These are phyloP conservation scores for Epinephelus malabaricus DNA, from an alignment of 2,797 vertebrate genomes.

Conservation along the genomic window DNA sequence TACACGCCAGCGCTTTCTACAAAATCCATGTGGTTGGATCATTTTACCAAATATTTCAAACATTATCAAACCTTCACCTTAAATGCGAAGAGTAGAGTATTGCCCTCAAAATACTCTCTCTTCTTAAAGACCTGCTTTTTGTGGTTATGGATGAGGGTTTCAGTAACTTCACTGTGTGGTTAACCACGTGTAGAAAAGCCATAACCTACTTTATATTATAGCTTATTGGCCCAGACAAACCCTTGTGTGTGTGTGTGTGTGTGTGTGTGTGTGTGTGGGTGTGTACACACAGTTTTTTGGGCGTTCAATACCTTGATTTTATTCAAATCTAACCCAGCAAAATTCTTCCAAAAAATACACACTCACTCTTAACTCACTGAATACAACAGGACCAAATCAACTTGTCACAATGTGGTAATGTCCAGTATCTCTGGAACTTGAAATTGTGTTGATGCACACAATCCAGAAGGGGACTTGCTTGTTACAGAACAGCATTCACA, in stretches of 20 bases:
- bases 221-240: slow-evolving; percentile 19
- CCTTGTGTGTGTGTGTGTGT: background rate
- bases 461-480: background rate
- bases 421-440: background rate
- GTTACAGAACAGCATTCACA: background rate
- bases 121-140: slow-evolving; percentile 4
- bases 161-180: slow-evolving; percentile 24
- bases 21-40: slow-evolving; percentile 18
- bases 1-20: slow-evolving; percentile 37
- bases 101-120: background rate
- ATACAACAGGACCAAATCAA: background rate
- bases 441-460: background rate
- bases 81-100: background rate
- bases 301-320: background rate
- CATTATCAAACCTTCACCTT: slow-evolving; percentile 8
- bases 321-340: background rate
- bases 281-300: background rate
- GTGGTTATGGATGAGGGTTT: slow-evolving; percentile 14
- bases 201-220: slow-evolving; percentile 6
- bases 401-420: background rate
- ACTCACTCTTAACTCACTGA: background rate
- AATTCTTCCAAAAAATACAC: background rate
- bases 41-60: slow-evolving; percentile 22
- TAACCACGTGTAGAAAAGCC: slow-evolving; percentile 24
- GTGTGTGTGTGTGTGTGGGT: background rate